A percentile compares a stretch with the other conserved stretches of the same genome.
Conservation (phyloP, 2,113 vertebrate genomes). For the Chaetura pelagica region DNA sequence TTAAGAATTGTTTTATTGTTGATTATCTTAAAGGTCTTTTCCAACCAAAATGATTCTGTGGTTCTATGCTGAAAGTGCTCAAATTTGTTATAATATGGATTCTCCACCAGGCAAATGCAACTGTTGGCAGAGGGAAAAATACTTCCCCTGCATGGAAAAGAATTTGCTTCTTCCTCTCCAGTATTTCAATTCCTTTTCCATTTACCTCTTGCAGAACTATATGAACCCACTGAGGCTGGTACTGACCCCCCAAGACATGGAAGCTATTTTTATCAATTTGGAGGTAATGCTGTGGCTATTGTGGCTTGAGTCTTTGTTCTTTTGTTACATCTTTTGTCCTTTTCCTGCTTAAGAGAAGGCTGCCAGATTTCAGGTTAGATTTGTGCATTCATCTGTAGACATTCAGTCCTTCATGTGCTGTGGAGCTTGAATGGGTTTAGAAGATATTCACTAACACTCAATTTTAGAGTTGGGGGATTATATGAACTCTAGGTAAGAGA, state of each 20-base stretch:
- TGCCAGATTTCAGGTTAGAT: background rate
- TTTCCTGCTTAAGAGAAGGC: background rate
- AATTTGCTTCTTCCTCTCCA: background rate
- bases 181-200: background rate
- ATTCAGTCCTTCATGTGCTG: background rate
- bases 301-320: background rate
- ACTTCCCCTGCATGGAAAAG: background rate
- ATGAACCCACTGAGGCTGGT: conserved; percentile 91
- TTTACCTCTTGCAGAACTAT: conserved; percentile 85
- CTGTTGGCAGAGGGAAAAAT: background rate
- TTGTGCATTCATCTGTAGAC: background rate
- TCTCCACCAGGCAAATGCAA: background rate
- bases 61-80: background rate
- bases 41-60: too few species aligned
- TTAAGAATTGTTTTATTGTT: accelerated
- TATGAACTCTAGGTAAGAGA: background rate
- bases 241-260: conserved; percentile 89
- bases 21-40: too few species aligned
- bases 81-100: background rate
- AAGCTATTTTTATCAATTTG: conserved; percentile 93
- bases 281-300: conserved; percentile 75
- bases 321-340: background rate
- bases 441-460: background rate
- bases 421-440: background rate
- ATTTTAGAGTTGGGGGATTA: background rate